Evolutionary conservation across 1,140 invertebrate genomes (phyloP).

Genomic region (Orussus abietinus): DNA sequence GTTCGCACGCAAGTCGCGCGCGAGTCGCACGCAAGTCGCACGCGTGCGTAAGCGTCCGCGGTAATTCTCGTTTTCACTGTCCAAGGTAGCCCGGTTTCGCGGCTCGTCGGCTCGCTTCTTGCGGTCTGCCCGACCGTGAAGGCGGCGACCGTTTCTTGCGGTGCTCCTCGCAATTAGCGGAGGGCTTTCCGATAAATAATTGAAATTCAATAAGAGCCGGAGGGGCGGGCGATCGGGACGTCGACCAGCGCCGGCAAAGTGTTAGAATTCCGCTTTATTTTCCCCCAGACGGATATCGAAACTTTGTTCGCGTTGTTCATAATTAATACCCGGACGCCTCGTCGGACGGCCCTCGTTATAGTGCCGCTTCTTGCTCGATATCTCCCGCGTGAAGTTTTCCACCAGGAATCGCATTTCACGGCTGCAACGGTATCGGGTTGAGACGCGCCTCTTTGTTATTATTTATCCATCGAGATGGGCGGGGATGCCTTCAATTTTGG

Average conservation of each 20-base stretch:
- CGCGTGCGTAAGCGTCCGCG: conserved; percentile 6
- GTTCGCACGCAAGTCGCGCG: background rate
- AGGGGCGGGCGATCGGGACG: conserved; percentile 11
- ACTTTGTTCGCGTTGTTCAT: conserved; percentile 10
- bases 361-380: conserved; percentile 14
- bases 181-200: conserved; percentile 37
- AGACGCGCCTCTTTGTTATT: too few relatives aligned
- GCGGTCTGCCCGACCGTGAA: too few relatives aligned
- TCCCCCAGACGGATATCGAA: background rate
- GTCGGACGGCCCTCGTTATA: conserved; percentile 15
- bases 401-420: conserved; percentile 30
- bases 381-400: conserved; percentile 26
- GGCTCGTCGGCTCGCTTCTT: conserved; percentile 25
- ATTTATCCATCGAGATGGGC: too few relatives aligned
- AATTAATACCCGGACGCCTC: conserved; percentile 20
- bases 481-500: too few relatives aligned
- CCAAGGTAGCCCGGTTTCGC: conserved; percentile 23
- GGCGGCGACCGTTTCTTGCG: too few relatives aligned
- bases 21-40: background rate
- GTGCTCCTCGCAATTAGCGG: conserved; percentile 35
- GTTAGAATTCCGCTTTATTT: too few relatives aligned
- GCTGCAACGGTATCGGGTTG: conserved; percentile 19
- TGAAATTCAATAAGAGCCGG: conserved; percentile 37
- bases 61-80: conserved; percentile 16
- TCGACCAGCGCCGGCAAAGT: conserved; percentile 10